phyloP scores from a whole-genome alignment of 2,888 invertebrate genomes.

The Rotaria socialis region DNA sequence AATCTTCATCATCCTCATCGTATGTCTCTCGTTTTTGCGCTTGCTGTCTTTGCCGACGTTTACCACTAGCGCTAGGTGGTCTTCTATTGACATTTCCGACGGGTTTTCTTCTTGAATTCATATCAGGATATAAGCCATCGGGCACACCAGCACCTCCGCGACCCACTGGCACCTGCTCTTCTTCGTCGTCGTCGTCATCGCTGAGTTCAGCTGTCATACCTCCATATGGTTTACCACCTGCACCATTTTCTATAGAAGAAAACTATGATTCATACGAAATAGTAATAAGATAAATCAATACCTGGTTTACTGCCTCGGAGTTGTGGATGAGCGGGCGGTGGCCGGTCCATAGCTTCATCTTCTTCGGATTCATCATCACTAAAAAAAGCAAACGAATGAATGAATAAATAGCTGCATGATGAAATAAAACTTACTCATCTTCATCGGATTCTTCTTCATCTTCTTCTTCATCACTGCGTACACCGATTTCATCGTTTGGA shows the following conservation, averaged over 20 bases:
- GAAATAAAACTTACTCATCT: constrained; percentile 33
- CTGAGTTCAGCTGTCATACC: neutral
- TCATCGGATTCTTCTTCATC: constrained; percentile 39
- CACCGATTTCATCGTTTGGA: constrained; percentile 30
- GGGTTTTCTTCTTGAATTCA: neutral
- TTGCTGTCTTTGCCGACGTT: neutral
- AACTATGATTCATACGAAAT: no score
- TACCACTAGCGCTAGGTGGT: neutral
- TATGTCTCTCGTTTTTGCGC: neutral
- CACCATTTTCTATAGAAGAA: neutral
- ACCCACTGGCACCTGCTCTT: neutral
- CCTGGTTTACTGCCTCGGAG: neutral
- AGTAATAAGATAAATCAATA: neutral
- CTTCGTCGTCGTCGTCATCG: neutral
- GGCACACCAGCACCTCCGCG: neutral
- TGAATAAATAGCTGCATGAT: neutral
- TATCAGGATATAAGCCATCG: constrained; percentile 30
- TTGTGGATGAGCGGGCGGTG: neutral
- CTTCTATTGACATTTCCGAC: neutral
- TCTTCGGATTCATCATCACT: constrained; percentile 41
- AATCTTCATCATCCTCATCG: constrained; percentile 4
- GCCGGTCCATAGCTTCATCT: constrained; percentile 16
- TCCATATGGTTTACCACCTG: neutral
- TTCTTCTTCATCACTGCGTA: constrained; percentile 41
- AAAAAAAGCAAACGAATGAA: neutral